Percentiles rank a stretch among this genome's conserved stretches.
These are phyloP conservation scores for Sipha flava DNA, from an alignment of 1,140 invertebrate genomes.

Conservation along the genomic window DNA sequence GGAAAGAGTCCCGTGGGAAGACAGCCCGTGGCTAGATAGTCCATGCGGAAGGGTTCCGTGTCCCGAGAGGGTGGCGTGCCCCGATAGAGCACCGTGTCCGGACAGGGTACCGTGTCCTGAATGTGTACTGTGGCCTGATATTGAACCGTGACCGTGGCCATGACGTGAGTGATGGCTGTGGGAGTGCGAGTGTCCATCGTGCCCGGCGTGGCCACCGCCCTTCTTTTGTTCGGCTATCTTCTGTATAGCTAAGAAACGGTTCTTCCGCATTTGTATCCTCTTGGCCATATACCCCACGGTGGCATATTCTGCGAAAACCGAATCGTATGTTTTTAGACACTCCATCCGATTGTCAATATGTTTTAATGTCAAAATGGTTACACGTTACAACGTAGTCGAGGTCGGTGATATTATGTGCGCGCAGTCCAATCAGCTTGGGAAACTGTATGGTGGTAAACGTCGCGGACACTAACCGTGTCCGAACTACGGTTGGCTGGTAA, in stretches of 20 bases:
- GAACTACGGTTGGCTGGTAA: too few species aligned
- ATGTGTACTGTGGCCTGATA: constrained; percentile 4
- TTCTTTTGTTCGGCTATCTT: constrained; percentile 87
- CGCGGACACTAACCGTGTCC: too few species aligned
- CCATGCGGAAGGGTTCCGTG: not conserved
- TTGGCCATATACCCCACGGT: constrained; percentile 93
- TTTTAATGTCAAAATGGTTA: too few species aligned
- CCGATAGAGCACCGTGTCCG: not conserved
- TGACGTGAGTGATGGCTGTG: constrained; percentile 24
- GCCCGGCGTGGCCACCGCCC: constrained; percentile 42
- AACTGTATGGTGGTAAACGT: too few species aligned
- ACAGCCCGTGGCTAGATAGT: not conserved
- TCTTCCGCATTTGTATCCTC: constrained; percentile 88
- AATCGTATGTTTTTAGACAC: not conserved
- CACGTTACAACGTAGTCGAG: too few species aligned
- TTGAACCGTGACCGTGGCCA: constrained; percentile 21
- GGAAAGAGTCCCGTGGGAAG: constrained; percentile 52
- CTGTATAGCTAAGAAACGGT: constrained; percentile 73
- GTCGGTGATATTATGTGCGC: too few species aligned
- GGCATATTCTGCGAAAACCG: constrained; percentile 67
- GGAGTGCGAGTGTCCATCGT: constrained; percentile 10
- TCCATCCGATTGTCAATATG: too few species aligned
- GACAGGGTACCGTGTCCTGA: not conserved
- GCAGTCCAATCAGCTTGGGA: too few species aligned
- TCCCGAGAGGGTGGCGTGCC: not conserved